Base-by-base conservation (phyloP, 1,140 invertebrate genomes). In the Plodia interpunctella region DNA sequence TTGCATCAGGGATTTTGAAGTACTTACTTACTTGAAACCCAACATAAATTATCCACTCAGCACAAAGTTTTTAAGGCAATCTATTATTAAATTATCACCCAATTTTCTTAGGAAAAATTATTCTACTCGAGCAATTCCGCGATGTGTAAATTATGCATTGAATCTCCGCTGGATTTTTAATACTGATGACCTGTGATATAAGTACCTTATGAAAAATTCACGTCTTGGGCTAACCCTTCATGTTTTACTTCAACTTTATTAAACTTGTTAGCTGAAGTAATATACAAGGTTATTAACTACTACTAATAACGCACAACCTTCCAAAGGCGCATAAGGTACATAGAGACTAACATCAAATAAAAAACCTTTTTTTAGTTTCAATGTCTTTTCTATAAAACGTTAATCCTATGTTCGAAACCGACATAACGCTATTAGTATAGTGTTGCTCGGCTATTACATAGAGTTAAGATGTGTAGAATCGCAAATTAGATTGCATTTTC, bases 151-250 rank as follows among this genome's bases (percentile, higher is more conserved):
- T 44, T 44, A 44, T 44, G 38, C 38, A 44, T 44, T 13, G 1
- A 44, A 5, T 44, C 38, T 44, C 38, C 38, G 15, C 38, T 44
- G 38, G 38, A 44, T 15, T 44, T 44, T 44, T 44, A 44, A 44
- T 44, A 44, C 38, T 44, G 38, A 44, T 44, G 38, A 44, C 38
- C 15, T 44, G 38, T 44, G 38, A 44, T 15, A 44, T 44, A 25
- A 25, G 21, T 25, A 44, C 15, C 38, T 44, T 44, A 44, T 44
- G n/a, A 44, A 44, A 44, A 44, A 44, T 44, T 44, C 38, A 44
- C 38, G 15, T 15, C n/a, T n/a, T 15, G 13, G 38, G 38, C 4
- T 17, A 44, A 44, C 38, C 15, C 38, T 44, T 44, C 38, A 17
- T n/a, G 38, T 15, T 44, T 44, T n/a, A n/a, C 13, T n/a, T 15